Percentiles rank a stretch among this genome's conserved stretches.
These are phyloP conservation scores for Protobothrops flavoviridis DNA, from an alignment of 2,113 vertebrate genomes.

Conservation along the genomic window DNA sequence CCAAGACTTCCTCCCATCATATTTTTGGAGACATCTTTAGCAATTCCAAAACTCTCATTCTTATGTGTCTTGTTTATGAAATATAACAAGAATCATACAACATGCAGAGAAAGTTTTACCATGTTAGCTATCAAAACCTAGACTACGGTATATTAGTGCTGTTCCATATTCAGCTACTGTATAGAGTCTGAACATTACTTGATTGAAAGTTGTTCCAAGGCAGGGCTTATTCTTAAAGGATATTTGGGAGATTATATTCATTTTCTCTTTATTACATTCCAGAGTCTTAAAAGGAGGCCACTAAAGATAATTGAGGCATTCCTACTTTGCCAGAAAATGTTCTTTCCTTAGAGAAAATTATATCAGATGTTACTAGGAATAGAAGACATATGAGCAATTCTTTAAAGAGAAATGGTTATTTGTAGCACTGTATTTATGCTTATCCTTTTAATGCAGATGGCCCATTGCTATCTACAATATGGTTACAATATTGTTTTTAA, in stretches of 20 bases:
- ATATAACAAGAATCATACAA: conserved; percentile 29
- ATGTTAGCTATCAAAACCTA: conserved; percentile 19
- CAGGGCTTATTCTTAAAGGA: conserved; percentile 22
- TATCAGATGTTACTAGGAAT: neutral
- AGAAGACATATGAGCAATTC: neutral
- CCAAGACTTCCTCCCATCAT: neutral
- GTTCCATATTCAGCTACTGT: conserved; percentile 31
- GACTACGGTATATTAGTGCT: neutral
- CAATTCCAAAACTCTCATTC: neutral
- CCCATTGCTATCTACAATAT: neutral
- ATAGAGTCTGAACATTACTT: conserved; percentile 4
- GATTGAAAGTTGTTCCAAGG: conserved; percentile 34
- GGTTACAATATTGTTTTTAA: neutral
- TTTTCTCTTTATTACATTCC: conserved; percentile 36
- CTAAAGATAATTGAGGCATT: neutral
- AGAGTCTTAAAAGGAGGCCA: conserved; percentile 17
- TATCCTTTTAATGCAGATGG: neutral
- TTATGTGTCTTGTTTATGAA: conserved; percentile 9
- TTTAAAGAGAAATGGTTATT: neutral
- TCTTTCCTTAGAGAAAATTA: conserved; percentile 3
- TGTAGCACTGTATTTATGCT: neutral
- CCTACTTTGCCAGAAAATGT: neutral
- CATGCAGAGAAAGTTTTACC: neutral
- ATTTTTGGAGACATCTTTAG: neutral
- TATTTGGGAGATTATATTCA: conserved; percentile 39